phyloP scores from a whole-genome alignment of 2,797 vertebrate genomes.

The Phataginus tetradactyla region DNA sequence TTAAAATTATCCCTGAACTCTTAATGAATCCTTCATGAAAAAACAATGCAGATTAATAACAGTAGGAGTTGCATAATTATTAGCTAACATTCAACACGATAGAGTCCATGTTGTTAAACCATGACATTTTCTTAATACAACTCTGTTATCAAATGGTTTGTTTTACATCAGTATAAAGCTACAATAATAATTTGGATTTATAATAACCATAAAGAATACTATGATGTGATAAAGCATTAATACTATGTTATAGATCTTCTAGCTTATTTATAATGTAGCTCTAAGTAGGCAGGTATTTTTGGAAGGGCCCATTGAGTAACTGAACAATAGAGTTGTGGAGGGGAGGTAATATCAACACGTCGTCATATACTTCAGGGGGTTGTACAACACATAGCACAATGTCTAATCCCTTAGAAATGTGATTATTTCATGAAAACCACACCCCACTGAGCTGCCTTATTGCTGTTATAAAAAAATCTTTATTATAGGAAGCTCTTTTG shows the following conservation, averaged over 20 bases:
- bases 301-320: neutral
- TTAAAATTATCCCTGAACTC: slow-evolving; percentile 59
- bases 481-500: slow-evolving; percentile 79
- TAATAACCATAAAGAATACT: neutral
- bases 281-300: neutral
- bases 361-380: slow-evolving; percentile 15
- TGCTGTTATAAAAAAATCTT: slow-evolving; percentile 78
- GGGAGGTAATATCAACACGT: neutral
- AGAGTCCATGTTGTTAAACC: neutral
- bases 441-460: slow-evolving; percentile 72
- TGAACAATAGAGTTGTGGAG: slow-evolving; percentile 18
- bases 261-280: neutral
- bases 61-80: neutral
- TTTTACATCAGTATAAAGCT: neutral
- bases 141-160: neutral
- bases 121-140: neutral
- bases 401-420: slow-evolving; percentile 68
- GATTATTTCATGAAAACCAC: slow-evolving; percentile 77
- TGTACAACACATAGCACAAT: slow-evolving; percentile 51
- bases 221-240: neutral
- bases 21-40: slow-evolving; percentile 65
- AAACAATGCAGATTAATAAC: slow-evolving; percentile 43
- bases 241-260: neutral
- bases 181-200: slow-evolving; percentile 32
- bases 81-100: slow-evolving; percentile 1